Evolutionary conservation across 2,797 vertebrate genomes (phyloP).

Genomic region (Labeo calbasu): DNA sequence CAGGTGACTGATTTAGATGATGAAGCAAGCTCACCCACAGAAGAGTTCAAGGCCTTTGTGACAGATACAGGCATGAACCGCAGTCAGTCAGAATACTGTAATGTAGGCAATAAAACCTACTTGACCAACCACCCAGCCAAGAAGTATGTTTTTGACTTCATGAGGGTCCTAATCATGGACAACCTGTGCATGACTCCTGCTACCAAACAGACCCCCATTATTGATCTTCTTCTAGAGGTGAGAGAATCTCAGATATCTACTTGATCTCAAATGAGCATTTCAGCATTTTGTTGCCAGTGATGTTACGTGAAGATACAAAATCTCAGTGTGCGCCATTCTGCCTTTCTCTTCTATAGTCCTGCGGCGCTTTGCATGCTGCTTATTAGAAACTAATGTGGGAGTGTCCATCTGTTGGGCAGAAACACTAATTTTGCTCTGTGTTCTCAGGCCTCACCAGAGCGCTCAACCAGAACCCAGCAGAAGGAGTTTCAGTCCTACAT

Average conservation of each 20-base stretch:
- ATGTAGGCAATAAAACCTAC: slow-evolving; percentile 95
- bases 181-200: slow-evolving; percentile 94
- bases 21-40: slow-evolving; percentile 92
- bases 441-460: slow-evolving; percentile 92
- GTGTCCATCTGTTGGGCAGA: background rate
- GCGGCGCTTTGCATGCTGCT: background rate
- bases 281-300: background rate
- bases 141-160: slow-evolving; percentile 98
- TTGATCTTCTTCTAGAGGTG: slow-evolving; percentile 96
- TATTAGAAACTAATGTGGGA: background rate
- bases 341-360: background rate
- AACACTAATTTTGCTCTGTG: background rate
- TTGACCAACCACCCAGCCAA: slow-evolving; percentile 97
- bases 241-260: slow-evolving; percentile 11
- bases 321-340: background rate
- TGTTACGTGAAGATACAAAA: background rate
- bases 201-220: slow-evolving; percentile 95
- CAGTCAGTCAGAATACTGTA: slow-evolving; percentile 98
- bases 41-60: slow-evolving; percentile 95
- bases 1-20: slow-evolving; percentile 95
- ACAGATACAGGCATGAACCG: slow-evolving; percentile 97
- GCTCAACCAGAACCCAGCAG: slow-evolving; percentile 96
- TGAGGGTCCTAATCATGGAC: slow-evolving; percentile 97
- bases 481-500: slow-evolving; percentile 98
- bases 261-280: background rate